Evolutionary conservation across 2,113 vertebrate genomes (phyloP).

Genomic region (Rhinopomastus cyanomelas): DNA sequence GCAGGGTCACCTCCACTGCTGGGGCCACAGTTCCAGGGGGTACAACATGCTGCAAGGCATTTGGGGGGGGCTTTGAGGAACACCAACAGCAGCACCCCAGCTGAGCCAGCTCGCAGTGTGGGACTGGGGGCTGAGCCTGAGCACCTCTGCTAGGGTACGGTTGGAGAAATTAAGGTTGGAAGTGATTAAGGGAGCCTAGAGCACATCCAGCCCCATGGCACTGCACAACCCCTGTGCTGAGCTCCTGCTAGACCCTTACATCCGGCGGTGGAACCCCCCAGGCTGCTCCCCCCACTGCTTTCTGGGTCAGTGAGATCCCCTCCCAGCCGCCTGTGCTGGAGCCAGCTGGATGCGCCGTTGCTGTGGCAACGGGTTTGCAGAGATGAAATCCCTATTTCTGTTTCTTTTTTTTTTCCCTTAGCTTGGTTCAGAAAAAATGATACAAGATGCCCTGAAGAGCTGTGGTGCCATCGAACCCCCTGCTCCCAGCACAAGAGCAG

Average conservation of each 20-base stretch:
- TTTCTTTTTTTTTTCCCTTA: not conserved
- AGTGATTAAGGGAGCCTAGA: not conserved
- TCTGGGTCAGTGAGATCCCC: conserved; percentile 61
- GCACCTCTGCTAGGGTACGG: not conserved
- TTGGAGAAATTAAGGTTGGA: not conserved
- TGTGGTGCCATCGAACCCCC: accelerated
- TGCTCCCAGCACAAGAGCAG: accelerated
- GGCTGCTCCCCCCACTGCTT: not conserved
- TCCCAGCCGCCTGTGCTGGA: conserved; percentile 55
- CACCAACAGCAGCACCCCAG: accelerated
- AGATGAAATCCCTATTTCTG: conserved; percentile 36
- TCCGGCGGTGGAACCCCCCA: accelerated
- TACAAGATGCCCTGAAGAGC: not conserved
- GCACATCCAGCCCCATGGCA: not conserved
- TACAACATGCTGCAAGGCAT: not conserved
- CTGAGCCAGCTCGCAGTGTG: not conserved
- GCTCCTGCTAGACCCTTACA: not conserved
- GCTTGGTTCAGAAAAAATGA: not conserved
- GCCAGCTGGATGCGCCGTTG: conserved; percentile 59
- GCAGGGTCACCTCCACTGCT: not conserved
- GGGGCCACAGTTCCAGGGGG: not conserved
- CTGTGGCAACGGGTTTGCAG: conserved; percentile 73
- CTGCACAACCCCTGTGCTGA: accelerated
- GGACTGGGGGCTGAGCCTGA: not conserved
- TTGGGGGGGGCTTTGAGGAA: not conserved